Evolutionary conservation across 2,888 invertebrate genomes (phyloP).

Genomic region (Chironomus tentans): DNA sequence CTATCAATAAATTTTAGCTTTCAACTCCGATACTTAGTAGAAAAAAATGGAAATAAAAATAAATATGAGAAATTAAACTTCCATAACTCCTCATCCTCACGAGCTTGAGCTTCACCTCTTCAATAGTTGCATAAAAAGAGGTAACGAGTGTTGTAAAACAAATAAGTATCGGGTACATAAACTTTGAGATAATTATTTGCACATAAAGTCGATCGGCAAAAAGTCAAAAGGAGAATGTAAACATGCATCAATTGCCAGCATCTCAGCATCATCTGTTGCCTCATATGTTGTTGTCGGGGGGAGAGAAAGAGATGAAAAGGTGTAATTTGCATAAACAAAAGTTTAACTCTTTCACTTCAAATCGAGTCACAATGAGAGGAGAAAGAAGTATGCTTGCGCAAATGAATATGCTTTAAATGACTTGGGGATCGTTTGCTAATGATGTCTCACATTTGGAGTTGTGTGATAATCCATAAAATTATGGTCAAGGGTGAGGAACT

Average conservation of each 20-base stretch:
- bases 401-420: background rate
- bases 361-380: background rate
- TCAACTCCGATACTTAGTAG: no score
- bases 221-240: background rate
- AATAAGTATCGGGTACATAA: background rate
- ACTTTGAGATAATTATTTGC: background rate
- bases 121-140: no score
- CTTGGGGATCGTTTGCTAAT: background rate
- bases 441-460: no score
- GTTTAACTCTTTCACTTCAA: background rate
- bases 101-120: no score
- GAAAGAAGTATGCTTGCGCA: background rate
- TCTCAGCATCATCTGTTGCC: background rate
- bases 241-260: background rate
- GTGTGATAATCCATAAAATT: no score
- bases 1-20: no score
- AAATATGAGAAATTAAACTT: no score
- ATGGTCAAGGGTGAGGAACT: no score
- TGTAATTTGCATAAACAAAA: constrained; percentile 6
- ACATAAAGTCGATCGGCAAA: background rate
- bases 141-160: background rate
- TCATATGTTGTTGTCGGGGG: no score
- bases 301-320: background rate
- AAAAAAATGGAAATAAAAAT: no score
- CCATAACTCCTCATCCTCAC: no score